phyloP scores from a whole-genome alignment of 2,888 invertebrate species.

The Cordilura impudica region DNA sequence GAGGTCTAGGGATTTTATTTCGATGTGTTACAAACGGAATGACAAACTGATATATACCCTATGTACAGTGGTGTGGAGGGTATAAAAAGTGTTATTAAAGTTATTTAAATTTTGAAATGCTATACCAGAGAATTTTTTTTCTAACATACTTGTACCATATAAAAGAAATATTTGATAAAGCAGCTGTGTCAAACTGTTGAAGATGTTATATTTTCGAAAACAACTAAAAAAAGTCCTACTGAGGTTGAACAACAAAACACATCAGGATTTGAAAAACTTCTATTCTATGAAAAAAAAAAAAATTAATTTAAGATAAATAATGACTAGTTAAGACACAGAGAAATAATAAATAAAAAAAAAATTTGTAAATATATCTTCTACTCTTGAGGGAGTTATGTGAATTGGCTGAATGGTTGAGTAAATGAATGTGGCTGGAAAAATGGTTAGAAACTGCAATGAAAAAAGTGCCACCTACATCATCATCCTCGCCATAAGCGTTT shows the following conservation, averaged over 20 bases:
- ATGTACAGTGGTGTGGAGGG: too few species aligned
- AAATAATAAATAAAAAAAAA: not conserved
- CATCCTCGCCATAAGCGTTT: constrained; percentile 53
- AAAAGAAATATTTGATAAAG: constrained; percentile 34
- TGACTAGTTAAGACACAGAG: not conserved
- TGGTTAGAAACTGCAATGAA: constrained; percentile 27
- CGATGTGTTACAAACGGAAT: too few species aligned
- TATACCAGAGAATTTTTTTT: too few species aligned
- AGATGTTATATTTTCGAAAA: constrained; percentile 24
- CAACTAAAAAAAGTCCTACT: constrained; percentile 40
- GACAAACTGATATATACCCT: too few species aligned
- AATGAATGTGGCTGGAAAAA: constrained; percentile 27
- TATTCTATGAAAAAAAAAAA: not conserved
- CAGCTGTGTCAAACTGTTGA: constrained; percentile 49
- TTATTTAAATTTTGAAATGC: too few species aligned
- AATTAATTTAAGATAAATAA: not conserved
- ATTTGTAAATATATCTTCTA: constrained; percentile 33
- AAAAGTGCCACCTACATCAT: constrained; percentile 40
- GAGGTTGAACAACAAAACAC: constrained; percentile 48
- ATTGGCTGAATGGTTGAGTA: constrained; percentile 24
- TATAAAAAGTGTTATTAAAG: too few species aligned
- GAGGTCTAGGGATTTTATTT: too few species aligned
- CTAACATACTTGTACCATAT: not conserved
- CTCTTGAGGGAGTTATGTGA: constrained; percentile 29
- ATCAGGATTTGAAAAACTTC: constrained; percentile 12